phyloP scores from a whole-genome alignment of 1,140 invertebrate genomes.

The Tribolium madens region DNA sequence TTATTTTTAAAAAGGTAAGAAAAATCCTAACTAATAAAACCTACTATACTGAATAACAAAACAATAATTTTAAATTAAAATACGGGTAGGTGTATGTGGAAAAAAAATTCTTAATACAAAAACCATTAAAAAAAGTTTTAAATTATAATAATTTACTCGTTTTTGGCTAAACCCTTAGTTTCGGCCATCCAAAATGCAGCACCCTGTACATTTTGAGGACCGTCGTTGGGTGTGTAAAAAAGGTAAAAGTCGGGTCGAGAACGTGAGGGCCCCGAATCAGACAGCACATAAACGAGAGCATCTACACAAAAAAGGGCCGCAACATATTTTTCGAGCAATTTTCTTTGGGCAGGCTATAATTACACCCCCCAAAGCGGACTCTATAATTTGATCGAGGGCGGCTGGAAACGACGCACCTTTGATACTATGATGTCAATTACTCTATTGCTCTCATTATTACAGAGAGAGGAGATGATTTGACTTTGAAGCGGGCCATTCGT shows the following conservation, averaged over 20 bases:
- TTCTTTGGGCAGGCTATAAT: constrained; percentile 64
- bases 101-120: too few relatives aligned
- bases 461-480: constrained; percentile 22
- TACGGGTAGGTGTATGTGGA: too few relatives aligned
- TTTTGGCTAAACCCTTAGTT: too few relatives aligned
- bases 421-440: constrained; percentile 65
- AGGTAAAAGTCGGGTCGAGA: constrained; percentile 18
- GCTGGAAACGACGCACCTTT: constrained; percentile 61
- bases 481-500: constrained; percentile 27
- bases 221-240: background rate
- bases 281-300: constrained; percentile 47
- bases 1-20: too few relatives aligned
- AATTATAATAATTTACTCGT: too few relatives aligned
- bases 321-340: constrained; percentile 65
- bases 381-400: constrained; percentile 64
- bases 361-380: constrained; percentile 63
- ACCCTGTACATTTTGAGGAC: constrained; percentile 6
- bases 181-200: too few relatives aligned
- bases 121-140: too few relatives aligned
- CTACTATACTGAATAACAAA: too few relatives aligned
- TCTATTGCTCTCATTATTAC: constrained; percentile 53
- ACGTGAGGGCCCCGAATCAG: constrained; percentile 46
- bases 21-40: too few relatives aligned
- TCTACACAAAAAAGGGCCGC: constrained; percentile 52
- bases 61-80: too few relatives aligned